These are phyloP conservation scores for Puffinus mauretanicus DNA, from an alignment of 2,113 vertebrate species.

Conservation along the genomic window DNA sequence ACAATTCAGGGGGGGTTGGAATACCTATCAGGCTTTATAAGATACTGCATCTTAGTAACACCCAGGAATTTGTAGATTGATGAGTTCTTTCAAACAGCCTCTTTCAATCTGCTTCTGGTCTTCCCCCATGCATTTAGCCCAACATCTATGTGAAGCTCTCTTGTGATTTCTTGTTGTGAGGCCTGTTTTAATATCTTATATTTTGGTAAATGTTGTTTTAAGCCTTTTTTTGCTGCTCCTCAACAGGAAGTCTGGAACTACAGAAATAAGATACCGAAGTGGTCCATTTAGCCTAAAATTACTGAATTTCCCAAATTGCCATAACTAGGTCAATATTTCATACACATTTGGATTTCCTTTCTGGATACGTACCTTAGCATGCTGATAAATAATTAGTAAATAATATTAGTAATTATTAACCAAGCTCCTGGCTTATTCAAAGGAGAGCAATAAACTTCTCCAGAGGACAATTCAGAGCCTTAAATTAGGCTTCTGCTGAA, in stretches of 20 bases:
- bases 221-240: neutral
- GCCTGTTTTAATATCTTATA: neutral
- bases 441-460: constrained; percentile 16
- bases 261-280: neutral
- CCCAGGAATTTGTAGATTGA: neutral
- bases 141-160: neutral
- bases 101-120: neutral
- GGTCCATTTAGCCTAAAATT: neutral
- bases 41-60: neutral
- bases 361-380: neutral
- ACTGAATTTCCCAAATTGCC: neutral
- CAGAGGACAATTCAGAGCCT: neutral
- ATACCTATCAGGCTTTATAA: neutral
- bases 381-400: neutral
- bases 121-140: neutral
- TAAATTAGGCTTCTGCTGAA: constrained; percentile 1
- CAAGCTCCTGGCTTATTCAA: neutral
- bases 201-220: neutral
- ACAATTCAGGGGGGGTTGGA: neutral
- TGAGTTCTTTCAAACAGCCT: neutral
- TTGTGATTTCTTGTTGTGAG: neutral
- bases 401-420: neutral
- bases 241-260: neutral
- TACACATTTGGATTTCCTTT: neutral
- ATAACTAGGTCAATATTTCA: neutral